phyloP scores from a whole-genome alignment of 1,140 invertebrate genomes.

The Anastatus disparis region DNA sequence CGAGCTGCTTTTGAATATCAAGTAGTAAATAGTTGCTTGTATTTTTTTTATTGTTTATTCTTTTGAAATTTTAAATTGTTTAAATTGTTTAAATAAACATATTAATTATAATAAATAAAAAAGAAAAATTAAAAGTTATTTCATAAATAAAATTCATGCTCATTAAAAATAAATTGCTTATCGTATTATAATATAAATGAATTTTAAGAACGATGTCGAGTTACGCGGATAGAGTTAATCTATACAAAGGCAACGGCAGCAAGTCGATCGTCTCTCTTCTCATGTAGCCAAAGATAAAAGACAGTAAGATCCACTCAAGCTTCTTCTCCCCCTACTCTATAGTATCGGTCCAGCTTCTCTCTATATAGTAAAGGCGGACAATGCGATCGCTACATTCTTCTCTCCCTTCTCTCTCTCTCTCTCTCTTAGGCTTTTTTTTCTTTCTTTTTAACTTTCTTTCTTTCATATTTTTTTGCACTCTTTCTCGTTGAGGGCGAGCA shows the following conservation, averaged over 20 bases:
- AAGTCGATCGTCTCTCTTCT: neutral
- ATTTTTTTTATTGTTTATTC: too few species aligned
- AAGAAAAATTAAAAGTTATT: too few species aligned
- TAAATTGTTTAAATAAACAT: too few species aligned
- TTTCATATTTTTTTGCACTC: too few species aligned
- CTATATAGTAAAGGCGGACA: neutral
- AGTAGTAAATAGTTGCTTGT: too few species aligned
- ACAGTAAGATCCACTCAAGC: neutral
- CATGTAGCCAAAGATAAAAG: too few species aligned
- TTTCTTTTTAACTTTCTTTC: slow-evolving; percentile 14
- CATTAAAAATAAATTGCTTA: too few species aligned
- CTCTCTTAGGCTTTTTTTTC: slow-evolving; percentile 4
- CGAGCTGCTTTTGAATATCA: too few species aligned
- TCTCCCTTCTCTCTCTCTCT: too few species aligned
- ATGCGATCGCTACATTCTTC: slow-evolving; percentile 11
- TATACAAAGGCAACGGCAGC: neutral
- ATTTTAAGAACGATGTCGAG: neutral
- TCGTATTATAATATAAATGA: neutral
- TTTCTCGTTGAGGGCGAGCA: neutral
- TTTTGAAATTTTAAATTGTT: too few species aligned
- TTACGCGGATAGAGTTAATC: neutral
- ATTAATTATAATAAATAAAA: too few species aligned
- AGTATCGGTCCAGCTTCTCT: neutral
- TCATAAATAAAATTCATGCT: too few species aligned
- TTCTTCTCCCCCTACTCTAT: slow-evolving; percentile 12